Percentiles rank a stretch among this genome's conserved stretches.
These are phyloP conservation scores for Oreohelix idahoensis DNA, from an alignment of 1,140 invertebrate species.

Conservation along the genomic window DNA sequence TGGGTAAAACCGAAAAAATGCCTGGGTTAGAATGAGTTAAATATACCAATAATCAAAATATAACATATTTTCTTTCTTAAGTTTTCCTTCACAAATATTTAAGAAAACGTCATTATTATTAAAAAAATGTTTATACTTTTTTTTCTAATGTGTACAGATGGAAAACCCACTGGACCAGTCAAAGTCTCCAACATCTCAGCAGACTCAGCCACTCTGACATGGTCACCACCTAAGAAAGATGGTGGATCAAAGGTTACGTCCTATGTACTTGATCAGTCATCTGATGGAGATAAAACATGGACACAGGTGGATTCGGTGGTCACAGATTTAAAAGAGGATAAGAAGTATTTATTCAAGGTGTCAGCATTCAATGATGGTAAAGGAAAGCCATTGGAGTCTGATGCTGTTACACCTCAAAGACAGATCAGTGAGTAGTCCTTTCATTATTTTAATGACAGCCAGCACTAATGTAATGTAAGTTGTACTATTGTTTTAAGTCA, in stretches of 20 bases:
- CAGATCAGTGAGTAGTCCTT: constrained; percentile 51
- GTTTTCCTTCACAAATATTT: too few species aligned
- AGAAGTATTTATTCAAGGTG: constrained; percentile 96
- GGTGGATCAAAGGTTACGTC: constrained; percentile 88
- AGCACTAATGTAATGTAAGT: too few species aligned
- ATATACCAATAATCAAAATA: too few species aligned
- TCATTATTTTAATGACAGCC: too few species aligned
- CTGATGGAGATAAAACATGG: constrained; percentile 53
- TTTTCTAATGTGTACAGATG: constrained; percentile 77
- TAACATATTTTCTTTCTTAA: too few species aligned
- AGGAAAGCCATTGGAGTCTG: constrained; percentile 76
- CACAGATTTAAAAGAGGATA: constrained; percentile 88
- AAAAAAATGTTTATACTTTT: not conserved
- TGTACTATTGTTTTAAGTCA: too few species aligned
- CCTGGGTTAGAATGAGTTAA: too few species aligned
- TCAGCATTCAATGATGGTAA: constrained; percentile 79
- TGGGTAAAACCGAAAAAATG: too few species aligned
- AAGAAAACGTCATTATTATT: too few species aligned
- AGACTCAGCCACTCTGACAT: constrained; percentile 93
- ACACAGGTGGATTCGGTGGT: constrained; percentile 75
- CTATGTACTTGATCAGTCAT: constrained; percentile 69
- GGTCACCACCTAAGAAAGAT: constrained; percentile 91
- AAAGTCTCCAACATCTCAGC: constrained; percentile 93
- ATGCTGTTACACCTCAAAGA: constrained; percentile 52
- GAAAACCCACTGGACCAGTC: constrained; percentile 90